A percentile compares a stretch with the other conserved stretches of the same genome.
phyloP scores from a whole-genome alignment of 2,113 vertebrate genomes.

The Chaetorhynchus papuensis region DNA sequence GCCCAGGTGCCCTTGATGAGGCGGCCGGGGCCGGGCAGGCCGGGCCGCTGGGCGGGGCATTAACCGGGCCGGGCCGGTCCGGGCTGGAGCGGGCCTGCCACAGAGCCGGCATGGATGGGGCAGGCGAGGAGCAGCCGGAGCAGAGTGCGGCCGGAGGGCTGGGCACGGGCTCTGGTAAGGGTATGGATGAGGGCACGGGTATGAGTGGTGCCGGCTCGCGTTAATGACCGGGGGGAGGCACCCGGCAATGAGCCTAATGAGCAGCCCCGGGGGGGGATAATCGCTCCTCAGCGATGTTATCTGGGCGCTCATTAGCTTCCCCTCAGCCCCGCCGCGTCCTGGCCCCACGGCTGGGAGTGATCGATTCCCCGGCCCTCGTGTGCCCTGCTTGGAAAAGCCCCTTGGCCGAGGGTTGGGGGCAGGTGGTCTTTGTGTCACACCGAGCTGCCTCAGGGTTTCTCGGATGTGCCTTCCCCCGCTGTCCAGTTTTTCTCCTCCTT shows the following conservation, averaged over 20 bases:
- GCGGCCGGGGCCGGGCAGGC: background rate
- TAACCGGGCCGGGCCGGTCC: background rate
- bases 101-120: background rate
- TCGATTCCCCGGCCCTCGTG: rapidly evolving
- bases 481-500: rapidly evolving
- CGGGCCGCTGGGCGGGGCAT: background rate
- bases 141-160: background rate
- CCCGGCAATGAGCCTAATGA: background rate
- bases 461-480: rapidly evolving
- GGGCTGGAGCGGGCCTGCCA: no score
- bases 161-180: background rate
- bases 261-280: background rate
- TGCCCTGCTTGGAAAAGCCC: background rate
- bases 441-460: background rate
- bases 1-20: slow-evolving; percentile 26
- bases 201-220: background rate
- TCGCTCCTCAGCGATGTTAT: rapidly evolving
- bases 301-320: background rate
- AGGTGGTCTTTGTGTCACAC: rapidly evolving
- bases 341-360: background rate
- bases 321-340: rapidly evolving
- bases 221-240: background rate
- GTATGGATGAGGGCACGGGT: background rate
- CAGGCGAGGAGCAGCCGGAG: background rate
- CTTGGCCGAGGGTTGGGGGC: background rate